Conservation (phyloP, 2,888 invertebrate genomes). For the Psylliodes chrysocephalus region DNA sequence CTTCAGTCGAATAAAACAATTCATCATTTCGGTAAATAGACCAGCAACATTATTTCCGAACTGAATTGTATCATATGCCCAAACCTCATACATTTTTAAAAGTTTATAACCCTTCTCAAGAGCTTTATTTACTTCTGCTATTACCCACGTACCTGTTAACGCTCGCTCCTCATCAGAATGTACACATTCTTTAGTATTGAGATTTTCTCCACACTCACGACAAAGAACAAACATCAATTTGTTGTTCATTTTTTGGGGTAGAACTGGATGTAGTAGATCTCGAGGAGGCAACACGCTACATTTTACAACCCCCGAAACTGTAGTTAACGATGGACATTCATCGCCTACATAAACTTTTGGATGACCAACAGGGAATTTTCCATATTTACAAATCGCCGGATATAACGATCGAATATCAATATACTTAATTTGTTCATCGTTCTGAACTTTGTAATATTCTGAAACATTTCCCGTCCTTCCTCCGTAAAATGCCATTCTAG, state of each 20-base stretch:
- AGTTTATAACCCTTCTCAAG: constrained; percentile 53
- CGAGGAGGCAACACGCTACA: constrained; percentile 44
- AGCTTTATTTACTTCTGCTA: constrained; percentile 55
- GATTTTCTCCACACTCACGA: constrained; percentile 51
- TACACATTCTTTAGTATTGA: constrained; percentile 49
- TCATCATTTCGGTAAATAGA: constrained; percentile 55
- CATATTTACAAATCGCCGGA: constrained; percentile 46
- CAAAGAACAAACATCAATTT: constrained; percentile 58
- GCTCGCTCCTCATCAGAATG: constrained; percentile 45
- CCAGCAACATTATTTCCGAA: constrained; percentile 49
- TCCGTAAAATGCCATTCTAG: constrained; percentile 40
- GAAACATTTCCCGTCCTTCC: constrained; percentile 34
- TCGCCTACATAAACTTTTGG: constrained; percentile 41
- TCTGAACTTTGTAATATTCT: constrained; percentile 21
- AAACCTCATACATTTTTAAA: constrained; percentile 39
- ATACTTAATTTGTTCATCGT: constrained; percentile 46
- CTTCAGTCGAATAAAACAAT: constrained; percentile 54
- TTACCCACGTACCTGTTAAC: constrained; percentile 29
- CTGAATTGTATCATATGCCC: constrained; percentile 36
- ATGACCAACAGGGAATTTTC: constrained; percentile 51
- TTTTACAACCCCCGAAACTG: constrained; percentile 38
- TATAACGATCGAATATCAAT: constrained; percentile 46
- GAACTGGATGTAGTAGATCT: constrained; percentile 43
- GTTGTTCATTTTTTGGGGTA: constrained; percentile 38
- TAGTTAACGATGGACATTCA: too few relatives aligned